phyloP scores from a whole-genome alignment of 2,113 vertebrate genomes.

The Nymphicus hollandicus region DNA sequence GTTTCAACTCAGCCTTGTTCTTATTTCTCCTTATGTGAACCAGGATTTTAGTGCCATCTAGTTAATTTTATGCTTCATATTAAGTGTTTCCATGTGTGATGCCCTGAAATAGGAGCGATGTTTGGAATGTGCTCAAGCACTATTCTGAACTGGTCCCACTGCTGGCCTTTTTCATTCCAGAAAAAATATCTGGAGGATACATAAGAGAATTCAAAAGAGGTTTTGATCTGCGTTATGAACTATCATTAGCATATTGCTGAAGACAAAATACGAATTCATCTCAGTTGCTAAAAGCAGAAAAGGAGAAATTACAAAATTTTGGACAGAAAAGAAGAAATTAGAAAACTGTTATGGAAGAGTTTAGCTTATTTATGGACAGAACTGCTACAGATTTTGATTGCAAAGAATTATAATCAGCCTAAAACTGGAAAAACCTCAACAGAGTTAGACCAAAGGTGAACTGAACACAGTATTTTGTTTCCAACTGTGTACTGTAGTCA shows the following conservation, averaged over 20 bases:
- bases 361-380: neutral
- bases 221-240: neutral
- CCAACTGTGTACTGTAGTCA: neutral
- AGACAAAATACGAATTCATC: neutral
- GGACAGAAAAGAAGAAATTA: neutral
- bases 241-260: neutral
- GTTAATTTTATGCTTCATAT: slow-evolving; percentile 6
- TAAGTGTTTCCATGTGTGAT: slow-evolving; percentile 3
- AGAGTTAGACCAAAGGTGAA: neutral
- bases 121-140: neutral
- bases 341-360: neutral
- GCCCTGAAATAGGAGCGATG: neutral
- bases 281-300: neutral
- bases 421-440: neutral
- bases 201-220: neutral
- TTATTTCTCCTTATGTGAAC: neutral
- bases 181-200: neutral
- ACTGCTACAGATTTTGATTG: neutral
- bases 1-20: slow-evolving; percentile 11
- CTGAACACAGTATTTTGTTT: neutral
- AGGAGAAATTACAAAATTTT: neutral
- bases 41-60: neutral
- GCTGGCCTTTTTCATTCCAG: neutral
- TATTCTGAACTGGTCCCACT: neutral
- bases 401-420: neutral